Base-by-base conservation (phyloP, 2,888 invertebrate genomes). In the Aleiodes leptofemur region DNA sequence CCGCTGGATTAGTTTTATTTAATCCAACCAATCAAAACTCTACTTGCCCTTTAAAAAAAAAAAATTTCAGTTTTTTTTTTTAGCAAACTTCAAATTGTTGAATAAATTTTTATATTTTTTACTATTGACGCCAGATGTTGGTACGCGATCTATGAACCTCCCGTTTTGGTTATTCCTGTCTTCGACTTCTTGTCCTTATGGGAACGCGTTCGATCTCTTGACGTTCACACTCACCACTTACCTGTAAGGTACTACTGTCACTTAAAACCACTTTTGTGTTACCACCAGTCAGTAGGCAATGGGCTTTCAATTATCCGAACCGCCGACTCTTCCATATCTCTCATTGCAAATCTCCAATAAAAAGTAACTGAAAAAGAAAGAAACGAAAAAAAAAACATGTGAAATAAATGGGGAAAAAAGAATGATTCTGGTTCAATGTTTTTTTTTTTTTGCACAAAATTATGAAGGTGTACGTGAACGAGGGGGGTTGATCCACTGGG, bases 181-280 rank as follows among this genome's bases (percentile, higher is more conserved):
- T 31, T 61, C 43, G 64, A 64, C 64, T 64, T 48, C 66, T 71
- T 66, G 70, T 71, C 75, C 75, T 75, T 71, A 71, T 72, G 75
- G 71, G 75, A 75, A 71, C 57, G 48, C 57, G 13, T 68, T 64
- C 55, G 31, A 70, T 70, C 48, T 55, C 78, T 75, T 72, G 79
- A 80, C 81, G 82, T 82, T 82, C 83, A 83, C 77, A 81, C 78
- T 82, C 79, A 77, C 69, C 64, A 76, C 81, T 80, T 83, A 82
- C 86, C 82, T 86, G 85, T 85, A 86, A 84, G 86, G 86, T 85
- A 84, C 83, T 85, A 83, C 85, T 86, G 87, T 87, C 87, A 86
- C 84, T 86, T 86, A 85, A 81, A 76, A 81, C 81, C 83, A 64
- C 64, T 64, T 64, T 16, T 64, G 83, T 81, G 83, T 81, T 83